Base-by-base conservation (phyloP, 64 coral and sea anemone species). In the Montipora cactus region DNA sequence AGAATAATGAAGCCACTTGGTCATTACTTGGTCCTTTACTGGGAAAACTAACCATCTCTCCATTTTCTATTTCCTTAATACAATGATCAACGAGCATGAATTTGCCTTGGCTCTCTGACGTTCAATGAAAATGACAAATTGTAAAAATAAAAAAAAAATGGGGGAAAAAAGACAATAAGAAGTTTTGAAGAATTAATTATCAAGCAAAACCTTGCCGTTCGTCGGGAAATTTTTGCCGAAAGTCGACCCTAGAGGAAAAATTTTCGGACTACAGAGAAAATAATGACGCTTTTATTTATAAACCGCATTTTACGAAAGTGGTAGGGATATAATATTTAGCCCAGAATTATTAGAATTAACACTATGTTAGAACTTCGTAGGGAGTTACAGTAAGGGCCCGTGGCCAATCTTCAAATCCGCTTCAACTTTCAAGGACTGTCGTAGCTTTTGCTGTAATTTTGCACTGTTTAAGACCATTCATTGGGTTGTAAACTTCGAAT, bases 281-380 rank as follows among this genome's bases (percentile, higher is more conserved):
- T 22, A 70, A 85, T 71, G 70, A 71, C 62, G 82, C 82, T 23
- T 13, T 85, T 85, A 85, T 85, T 85, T 85, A 85, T 85, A 85
- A 48, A 85, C 62, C 62, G 18, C 82, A 51, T 64, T 67, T 85
- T 70, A 49, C 64, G 64, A 85, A 84, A 85, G 64, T 70, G 62
- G 62, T 85, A 85, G 82, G 82, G 82, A 85, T 70, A 85, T 85
- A 85, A 83, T 80, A 82, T 85, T 18, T 85, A 85, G 82, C 82
- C 82, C 67, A 85, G 6, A 71, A 67, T 85, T 85, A 59, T 85
- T 20, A 49, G 44, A 85, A 85, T 85, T 70, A 85, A 85, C 49
- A 70, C 61, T 16, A 71, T 85, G 82, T 85, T 69, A 85, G 12
- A 85, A 85, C 82, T 85, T 85, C 82, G 82, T 85, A 70, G 49